Percentiles rank a stretch among this genome's conserved stretches.
phyloP scores from a whole-genome alignment of 2,888 invertebrate species.

The Pardosa pseudoannulata region DNA sequence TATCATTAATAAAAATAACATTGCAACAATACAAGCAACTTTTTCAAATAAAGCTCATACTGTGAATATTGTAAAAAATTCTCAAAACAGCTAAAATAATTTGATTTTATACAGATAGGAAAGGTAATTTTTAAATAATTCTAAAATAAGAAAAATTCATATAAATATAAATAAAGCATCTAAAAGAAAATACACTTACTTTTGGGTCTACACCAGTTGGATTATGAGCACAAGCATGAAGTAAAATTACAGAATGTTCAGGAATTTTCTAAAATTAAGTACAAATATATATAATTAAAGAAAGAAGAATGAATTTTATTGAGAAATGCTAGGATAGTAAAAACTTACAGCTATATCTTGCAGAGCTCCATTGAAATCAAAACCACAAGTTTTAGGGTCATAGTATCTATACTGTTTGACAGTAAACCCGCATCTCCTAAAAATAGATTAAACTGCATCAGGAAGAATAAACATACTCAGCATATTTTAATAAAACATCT shows the following conservation, averaged over 20 bases:
- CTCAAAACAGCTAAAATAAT: no score
- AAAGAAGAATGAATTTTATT: neutral
- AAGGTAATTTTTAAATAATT: no score
- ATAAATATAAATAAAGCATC: no score
- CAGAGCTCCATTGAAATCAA: constrained; percentile 92
- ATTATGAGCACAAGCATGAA: constrained; percentile 99
- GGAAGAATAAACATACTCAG: neutral
- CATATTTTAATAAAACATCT: neutral
- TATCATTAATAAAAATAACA: no score
- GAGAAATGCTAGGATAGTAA: no score
- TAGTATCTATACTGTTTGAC: constrained; percentile 96
- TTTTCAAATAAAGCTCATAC: no score
- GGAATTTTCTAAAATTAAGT: constrained; percentile 87
- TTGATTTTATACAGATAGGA: no score
- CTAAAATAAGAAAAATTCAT: no score
- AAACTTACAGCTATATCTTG: constrained; percentile 85
- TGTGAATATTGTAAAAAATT: no score
- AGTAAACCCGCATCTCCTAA: constrained; percentile 85
- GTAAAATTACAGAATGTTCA: constrained; percentile 89
- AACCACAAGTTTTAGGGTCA: constrained; percentile 93
- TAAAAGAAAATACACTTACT: constrained; percentile 67
- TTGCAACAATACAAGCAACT: no score
- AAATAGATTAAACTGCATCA: constrained; percentile 16
- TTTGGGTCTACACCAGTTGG: constrained; percentile 96
- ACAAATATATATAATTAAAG: neutral